These are phyloP conservation scores for Ophion ventricosus DNA, from an alignment of 2,888 invertebrate genomes.

Conservation along the genomic window DNA sequence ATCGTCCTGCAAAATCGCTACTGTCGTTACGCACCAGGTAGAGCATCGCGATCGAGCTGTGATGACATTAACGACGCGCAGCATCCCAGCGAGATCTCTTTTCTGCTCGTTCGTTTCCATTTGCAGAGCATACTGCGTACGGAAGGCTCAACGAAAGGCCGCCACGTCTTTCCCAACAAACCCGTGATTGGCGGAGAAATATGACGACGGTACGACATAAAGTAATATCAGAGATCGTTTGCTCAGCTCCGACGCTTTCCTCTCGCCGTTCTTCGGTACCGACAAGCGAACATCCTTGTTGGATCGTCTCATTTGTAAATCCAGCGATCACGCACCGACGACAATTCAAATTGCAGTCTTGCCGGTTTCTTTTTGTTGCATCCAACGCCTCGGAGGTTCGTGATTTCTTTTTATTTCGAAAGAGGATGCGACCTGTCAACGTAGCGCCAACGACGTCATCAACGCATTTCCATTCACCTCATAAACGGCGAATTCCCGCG, in stretches of 20 bases:
- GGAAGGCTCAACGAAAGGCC: constrained; percentile 19
- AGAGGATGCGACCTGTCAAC: background rate
- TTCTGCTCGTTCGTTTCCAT: background rate
- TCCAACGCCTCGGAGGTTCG: no score
- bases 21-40: constrained; percentile 49
- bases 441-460: background rate
- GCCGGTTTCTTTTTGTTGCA: background rate
- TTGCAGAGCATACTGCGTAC: constrained; percentile 4
- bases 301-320: background rate
- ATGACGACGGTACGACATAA: constrained; percentile 67
- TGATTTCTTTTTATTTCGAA: background rate
- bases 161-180: constrained; percentile 25
- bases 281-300: constrained; percentile 18
- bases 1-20: constrained; percentile 36
- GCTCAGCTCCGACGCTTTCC: constrained; percentile 39
- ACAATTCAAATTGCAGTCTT: constrained; percentile 5
- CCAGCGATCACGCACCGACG: background rate
- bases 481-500: background rate
- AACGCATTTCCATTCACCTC: background rate
- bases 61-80: constrained; percentile 40
- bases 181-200: constrained; percentile 70
- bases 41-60: constrained; percentile 47
- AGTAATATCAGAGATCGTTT: constrained; percentile 63
- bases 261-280: constrained; percentile 26
- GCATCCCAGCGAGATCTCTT: constrained; percentile 12